phyloP scores from a whole-genome alignment of 2,888 invertebrate species.

The Ochropleura leucogaster region DNA sequence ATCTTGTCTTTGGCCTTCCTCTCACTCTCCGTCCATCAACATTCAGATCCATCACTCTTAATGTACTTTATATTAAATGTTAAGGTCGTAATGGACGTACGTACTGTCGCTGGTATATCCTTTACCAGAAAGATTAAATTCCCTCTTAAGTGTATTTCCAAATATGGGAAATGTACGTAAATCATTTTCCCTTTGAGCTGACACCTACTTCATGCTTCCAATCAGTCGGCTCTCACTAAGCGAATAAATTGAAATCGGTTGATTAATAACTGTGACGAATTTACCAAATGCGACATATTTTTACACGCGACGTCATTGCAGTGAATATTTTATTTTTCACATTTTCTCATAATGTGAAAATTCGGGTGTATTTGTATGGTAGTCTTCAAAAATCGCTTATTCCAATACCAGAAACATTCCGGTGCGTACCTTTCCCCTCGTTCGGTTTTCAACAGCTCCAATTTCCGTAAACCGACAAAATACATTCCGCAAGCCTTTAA shows the following conservation, averaged over 20 bases:
- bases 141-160: background rate
- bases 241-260: constrained; percentile 43
- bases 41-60: too few relatives aligned
- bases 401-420: background rate
- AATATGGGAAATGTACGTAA: background rate
- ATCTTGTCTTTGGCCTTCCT: too few relatives aligned
- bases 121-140: background rate
- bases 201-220: constrained; percentile 11
- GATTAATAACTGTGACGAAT: constrained; percentile 29
- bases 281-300: constrained; percentile 3
- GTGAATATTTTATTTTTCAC: background rate
- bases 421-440: background rate
- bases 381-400: background rate
- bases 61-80: too few relatives aligned
- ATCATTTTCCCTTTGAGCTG: background rate
- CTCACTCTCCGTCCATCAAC: too few relatives aligned
- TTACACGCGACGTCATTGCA: constrained; percentile 17
- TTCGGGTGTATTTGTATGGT: background rate
- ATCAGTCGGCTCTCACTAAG: constrained; percentile 24
- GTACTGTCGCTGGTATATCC: background rate
- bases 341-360: background rate
- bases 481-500: constrained; percentile 52
- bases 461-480: constrained; percentile 30
- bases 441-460: constrained; percentile 7
- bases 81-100: background rate